These are phyloP conservation scores for Gallinago media DNA, from an alignment of 2,113 vertebrate species.

Conservation along the genomic window DNA sequence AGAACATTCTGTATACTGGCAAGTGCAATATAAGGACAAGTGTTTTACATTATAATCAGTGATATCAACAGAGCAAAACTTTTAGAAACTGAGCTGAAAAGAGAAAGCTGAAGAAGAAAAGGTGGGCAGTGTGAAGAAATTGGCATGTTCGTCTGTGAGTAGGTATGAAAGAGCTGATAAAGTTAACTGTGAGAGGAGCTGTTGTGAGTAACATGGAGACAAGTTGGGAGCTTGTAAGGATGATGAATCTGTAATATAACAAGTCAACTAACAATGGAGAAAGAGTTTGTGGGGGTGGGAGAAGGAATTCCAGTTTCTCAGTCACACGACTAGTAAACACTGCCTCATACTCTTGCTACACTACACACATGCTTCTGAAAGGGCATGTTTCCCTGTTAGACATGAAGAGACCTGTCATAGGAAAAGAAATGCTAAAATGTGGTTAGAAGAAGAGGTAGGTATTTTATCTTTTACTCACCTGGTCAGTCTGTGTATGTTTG, in stretches of 20 bases:
- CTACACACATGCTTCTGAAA: background rate
- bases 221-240: background rate
- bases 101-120: background rate
- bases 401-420: background rate
- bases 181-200: background rate
- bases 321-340: background rate
- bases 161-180: background rate
- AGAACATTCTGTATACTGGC: background rate
- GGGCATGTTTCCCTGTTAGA: background rate
- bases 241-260: background rate
- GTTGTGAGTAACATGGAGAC: background rate
- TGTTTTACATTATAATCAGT: background rate
- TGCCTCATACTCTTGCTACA: background rate
- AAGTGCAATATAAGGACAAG: background rate
- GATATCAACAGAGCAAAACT: background rate
- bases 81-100: background rate
- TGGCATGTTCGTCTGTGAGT: background rate
- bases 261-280: background rate
- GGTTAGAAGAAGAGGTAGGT: background rate
- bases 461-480: slow-evolving; percentile 1
- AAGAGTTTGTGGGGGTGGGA: slow-evolving; percentile 18
- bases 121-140: background rate
- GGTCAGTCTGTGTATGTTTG: background rate
- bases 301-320: slow-evolving; percentile 44
- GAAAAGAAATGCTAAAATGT: background rate